Conservation (phyloP, 2,113 vertebrate species). For the Pituophis catenifer region DNA sequence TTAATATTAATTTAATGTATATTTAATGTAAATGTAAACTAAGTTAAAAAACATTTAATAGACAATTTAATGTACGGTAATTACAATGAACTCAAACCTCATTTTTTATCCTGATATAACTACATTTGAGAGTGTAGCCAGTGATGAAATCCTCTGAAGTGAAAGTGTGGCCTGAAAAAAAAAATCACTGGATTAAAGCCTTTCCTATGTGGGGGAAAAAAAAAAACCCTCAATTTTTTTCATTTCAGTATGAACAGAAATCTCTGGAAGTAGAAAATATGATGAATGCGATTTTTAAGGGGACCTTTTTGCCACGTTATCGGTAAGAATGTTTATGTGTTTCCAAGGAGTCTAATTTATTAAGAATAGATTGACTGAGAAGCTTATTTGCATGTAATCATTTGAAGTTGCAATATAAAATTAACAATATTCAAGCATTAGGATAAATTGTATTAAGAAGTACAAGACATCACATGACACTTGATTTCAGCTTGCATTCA, state of each 20-base stretch:
- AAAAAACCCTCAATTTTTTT: constrained; percentile 36
- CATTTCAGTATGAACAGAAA: constrained; percentile 79
- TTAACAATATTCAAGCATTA: background rate
- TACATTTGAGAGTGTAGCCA: background rate
- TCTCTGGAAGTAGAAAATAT: constrained; percentile 81
- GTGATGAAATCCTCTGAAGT: background rate
- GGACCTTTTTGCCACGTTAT: constrained; percentile 85
- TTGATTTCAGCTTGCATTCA: background rate
- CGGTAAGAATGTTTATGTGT: constrained; percentile 68
- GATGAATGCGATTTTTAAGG: constrained; percentile 88
- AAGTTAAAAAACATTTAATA: background rate
- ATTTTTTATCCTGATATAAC: background rate
- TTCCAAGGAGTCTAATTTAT: background rate
- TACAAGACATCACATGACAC: background rate
- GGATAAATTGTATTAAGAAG: background rate
- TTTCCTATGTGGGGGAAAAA: background rate
- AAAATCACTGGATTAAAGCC: background rate
- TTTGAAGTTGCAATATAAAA: background rate
- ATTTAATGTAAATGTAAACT: background rate
- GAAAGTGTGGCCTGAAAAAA: background rate
- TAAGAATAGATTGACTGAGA: background rate
- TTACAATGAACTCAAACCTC: background rate
- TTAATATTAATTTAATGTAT: background rate
- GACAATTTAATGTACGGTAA: background rate
- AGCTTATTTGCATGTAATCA: background rate